A percentile compares a stretch with the other conserved stretches of the same genome.
Evolutionary conservation across 1,140 invertebrate species (phyloP).

Genomic region (Vanessa tameamea): DNA sequence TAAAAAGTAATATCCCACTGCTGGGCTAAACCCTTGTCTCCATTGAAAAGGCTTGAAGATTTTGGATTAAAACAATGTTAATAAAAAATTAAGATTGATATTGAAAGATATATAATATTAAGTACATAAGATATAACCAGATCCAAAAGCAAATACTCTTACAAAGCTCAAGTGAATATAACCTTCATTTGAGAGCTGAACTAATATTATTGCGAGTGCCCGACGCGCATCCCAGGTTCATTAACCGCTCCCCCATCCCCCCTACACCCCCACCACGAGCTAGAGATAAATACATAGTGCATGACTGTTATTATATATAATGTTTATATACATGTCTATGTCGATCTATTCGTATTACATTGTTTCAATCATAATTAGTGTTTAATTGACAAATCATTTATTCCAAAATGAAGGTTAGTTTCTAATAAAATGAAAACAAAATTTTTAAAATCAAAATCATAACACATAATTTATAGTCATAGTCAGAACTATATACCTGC

Average conservation of each 20-base stretch:
- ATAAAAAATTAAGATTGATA: too few species aligned
- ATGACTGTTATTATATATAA: constrained; percentile 25
- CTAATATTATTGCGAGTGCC: constrained; percentile 67
- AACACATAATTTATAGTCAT: too few species aligned
- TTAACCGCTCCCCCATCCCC: constrained; percentile 52
- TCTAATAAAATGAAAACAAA: too few species aligned
- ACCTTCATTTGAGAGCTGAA: constrained; percentile 46
- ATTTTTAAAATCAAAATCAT: too few species aligned
- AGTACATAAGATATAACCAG: constrained; percentile 12
- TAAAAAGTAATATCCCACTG: too few species aligned
- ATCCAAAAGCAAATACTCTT: constrained; percentile 24
- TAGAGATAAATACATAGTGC: constrained; percentile 36
- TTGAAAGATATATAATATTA: not conserved
- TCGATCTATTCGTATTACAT: not conserved
- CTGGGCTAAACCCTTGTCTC: too few species aligned
- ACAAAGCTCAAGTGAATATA: constrained; percentile 16
- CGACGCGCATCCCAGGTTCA: constrained; percentile 66
- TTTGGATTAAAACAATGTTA: too few species aligned
- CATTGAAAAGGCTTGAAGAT: too few species aligned
- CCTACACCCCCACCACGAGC: constrained; percentile 29
- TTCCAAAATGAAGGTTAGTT: too few species aligned
- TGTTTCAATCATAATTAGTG: not conserved
- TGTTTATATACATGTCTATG: not conserved
- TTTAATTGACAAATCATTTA: not conserved
- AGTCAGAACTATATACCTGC: too few species aligned